phyloP scores from a whole-genome alignment of 2,888 invertebrate genomes.

The Tachina fera region DNA sequence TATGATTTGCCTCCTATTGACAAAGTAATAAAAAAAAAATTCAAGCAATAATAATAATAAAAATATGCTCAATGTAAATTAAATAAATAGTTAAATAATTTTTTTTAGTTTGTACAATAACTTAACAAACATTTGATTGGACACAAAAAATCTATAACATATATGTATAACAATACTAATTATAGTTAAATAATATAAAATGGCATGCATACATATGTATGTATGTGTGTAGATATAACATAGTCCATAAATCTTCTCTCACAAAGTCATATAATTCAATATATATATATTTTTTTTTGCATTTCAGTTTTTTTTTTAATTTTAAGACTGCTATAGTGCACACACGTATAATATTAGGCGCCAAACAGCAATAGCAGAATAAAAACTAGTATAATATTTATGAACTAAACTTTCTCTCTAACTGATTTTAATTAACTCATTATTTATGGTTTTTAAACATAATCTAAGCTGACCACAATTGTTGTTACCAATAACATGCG shows the following conservation, averaged over 20 bases:
- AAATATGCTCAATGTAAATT: too few relatives aligned
- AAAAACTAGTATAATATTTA: constrained; percentile 48
- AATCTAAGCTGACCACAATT: constrained; percentile 65
- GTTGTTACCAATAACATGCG: constrained; percentile 65
- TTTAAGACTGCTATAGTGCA: constrained; percentile 12
- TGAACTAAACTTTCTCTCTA: constrained; percentile 52
- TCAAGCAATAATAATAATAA: too few relatives aligned
- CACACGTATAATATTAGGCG: background rate
- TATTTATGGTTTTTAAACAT: constrained; percentile 70
- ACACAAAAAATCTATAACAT: constrained; percentile 20
- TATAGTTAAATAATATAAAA: too few relatives aligned
- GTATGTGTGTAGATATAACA: background rate
- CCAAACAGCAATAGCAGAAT: constrained; percentile 35
- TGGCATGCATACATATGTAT: background rate
- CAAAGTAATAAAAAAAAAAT: too few relatives aligned
- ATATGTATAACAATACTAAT: constrained; percentile 19
- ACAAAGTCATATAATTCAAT: constrained; percentile 25
- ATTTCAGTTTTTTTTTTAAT: background rate
- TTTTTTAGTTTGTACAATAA: background rate
- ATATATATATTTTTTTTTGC: constrained; percentile 12
- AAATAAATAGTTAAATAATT: background rate
- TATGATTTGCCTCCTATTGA: too few relatives aligned
- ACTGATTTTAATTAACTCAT: constrained; percentile 70
- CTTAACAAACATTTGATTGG: constrained; percentile 3
- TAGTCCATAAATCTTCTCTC: background rate